Percentiles rank a stretch among this genome's conserved stretches.
Evolutionary conservation across 2,888 invertebrate genomes (phyloP).

Genomic region (Arrhopalites spinosus): DNA sequence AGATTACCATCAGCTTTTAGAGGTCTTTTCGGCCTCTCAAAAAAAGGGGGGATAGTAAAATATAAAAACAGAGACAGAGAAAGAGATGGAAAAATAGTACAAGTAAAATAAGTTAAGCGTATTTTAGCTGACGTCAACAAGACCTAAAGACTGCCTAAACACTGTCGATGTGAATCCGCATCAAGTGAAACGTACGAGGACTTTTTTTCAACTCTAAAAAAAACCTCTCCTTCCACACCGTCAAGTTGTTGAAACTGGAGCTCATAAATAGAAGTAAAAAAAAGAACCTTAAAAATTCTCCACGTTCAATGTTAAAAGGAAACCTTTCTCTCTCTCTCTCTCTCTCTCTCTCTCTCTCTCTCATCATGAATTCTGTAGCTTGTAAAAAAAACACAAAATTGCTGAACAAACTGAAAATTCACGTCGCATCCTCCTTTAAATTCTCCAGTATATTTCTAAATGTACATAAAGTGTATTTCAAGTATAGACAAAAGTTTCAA

Average conservation of each 20-base stretch:
- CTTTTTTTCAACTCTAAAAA: too few relatives aligned
- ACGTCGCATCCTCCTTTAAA: slow-evolving; percentile 2
- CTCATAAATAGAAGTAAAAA: background rate
- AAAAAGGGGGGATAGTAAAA: too few relatives aligned
- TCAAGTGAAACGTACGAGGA: too few relatives aligned
- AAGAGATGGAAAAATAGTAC: too few relatives aligned
- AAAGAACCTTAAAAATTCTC: background rate
- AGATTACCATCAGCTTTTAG: too few relatives aligned
- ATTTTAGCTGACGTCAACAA: too few relatives aligned
- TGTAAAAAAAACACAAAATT: background rate
- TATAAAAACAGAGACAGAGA: too few relatives aligned
- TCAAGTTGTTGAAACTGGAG: background rate
- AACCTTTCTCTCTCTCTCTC: background rate
- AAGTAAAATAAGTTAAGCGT: too few relatives aligned
- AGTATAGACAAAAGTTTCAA: background rate
- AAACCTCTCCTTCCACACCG: background rate
- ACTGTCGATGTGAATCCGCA: too few relatives aligned
- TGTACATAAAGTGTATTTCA: too few relatives aligned
- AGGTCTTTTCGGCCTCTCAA: too few relatives aligned
- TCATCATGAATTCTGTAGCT: background rate
- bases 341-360: background rate
- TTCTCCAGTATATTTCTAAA: background rate
- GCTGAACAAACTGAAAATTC: slow-evolving; percentile 12
- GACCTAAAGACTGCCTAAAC: too few relatives aligned
- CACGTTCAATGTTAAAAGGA: background rate